These are phyloP conservation scores for Cylas formicarius DNA, from an alignment of 1,140 invertebrate species.

Conservation along the genomic window DNA sequence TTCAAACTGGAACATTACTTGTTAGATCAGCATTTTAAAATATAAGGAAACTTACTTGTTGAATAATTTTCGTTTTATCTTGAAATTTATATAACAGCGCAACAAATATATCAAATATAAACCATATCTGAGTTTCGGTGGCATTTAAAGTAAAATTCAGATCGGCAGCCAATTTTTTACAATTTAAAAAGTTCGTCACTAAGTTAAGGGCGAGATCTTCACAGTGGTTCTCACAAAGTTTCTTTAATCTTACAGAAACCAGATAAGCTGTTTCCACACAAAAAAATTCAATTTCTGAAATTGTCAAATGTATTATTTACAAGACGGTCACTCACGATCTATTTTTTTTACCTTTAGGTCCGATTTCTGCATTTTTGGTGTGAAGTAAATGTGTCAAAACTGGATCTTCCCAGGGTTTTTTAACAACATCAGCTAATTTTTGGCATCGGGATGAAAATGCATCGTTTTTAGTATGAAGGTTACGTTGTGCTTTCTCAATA, in stretches of 20 bases:
- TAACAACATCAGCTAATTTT: constrained; percentile 36
- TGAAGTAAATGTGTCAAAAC: constrained; percentile 30
- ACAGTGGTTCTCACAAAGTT: constrained; percentile 40
- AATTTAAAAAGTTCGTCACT: constrained; percentile 38
- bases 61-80: constrained; percentile 30
- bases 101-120: constrained; percentile 40
- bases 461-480: constrained; percentile 29
- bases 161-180: constrained; percentile 30
- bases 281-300: constrained; percentile 40
- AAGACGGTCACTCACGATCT: not conserved
- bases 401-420: constrained; percentile 37
- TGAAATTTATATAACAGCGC: constrained; percentile 36
- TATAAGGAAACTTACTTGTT: constrained; percentile 29
- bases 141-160: constrained; percentile 36
- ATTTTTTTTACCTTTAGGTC: constrained; percentile 28
- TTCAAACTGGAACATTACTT: constrained; percentile 37
- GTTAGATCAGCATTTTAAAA: constrained; percentile 1
- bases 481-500: constrained; percentile 31
- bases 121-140: constrained; percentile 38
- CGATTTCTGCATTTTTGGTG: constrained; percentile 29
- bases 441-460: constrained; percentile 31
- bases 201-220: constrained; percentile 40
- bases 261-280: constrained; percentile 39
- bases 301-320: constrained; percentile 3
- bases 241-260: constrained; percentile 38